A percentile compares a stretch with the other conserved stretches of the same genome.
phyloP scores from a whole-genome alignment of 2,113 vertebrate species.

The Gobius niger region DNA sequence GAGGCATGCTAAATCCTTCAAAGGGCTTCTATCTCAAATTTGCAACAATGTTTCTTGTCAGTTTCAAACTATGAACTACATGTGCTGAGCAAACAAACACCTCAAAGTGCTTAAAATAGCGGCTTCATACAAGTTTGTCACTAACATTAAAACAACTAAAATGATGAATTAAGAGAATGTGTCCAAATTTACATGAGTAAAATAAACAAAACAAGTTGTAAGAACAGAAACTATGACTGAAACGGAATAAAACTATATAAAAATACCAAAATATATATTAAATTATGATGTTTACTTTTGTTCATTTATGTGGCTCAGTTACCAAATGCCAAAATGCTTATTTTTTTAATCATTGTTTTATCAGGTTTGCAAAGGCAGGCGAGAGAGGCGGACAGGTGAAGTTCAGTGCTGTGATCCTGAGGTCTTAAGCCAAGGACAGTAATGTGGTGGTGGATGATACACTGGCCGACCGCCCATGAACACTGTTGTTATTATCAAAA shows the following conservation, averaged over 20 bases:
- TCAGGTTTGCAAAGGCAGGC: background rate
- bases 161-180: conserved; percentile 59
- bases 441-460: conserved; percentile 78
- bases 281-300: conserved; percentile 19
- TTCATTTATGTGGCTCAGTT: conserved; percentile 15
- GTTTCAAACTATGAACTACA: conserved; percentile 21
- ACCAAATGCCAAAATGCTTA: conserved; percentile 25
- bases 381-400: conserved; percentile 6
- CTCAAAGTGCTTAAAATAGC: conserved; percentile 35
- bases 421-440: conserved; percentile 47
- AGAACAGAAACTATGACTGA: conserved; percentile 22
- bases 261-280: conserved; percentile 19
- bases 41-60: conserved; percentile 24
- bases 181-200: conserved; percentile 42
- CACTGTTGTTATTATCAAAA: conserved; percentile 58
- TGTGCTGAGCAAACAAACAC: conserved; percentile 21
- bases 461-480: conserved; percentile 73
- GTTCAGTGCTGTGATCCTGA: conserved; percentile 25
- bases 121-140: conserved; percentile 23
- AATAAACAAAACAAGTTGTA: conserved; percentile 42
- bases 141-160: conserved; percentile 67
- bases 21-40: background rate
- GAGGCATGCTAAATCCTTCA: conserved; percentile 36
- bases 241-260: conserved; percentile 37
- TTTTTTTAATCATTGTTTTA: conserved; percentile 6